Evolutionary conservation across 1,140 invertebrate genomes (phyloP), one percentile per base, ranked within the genome.

Genomic region (Platyura marginata): DNA sequence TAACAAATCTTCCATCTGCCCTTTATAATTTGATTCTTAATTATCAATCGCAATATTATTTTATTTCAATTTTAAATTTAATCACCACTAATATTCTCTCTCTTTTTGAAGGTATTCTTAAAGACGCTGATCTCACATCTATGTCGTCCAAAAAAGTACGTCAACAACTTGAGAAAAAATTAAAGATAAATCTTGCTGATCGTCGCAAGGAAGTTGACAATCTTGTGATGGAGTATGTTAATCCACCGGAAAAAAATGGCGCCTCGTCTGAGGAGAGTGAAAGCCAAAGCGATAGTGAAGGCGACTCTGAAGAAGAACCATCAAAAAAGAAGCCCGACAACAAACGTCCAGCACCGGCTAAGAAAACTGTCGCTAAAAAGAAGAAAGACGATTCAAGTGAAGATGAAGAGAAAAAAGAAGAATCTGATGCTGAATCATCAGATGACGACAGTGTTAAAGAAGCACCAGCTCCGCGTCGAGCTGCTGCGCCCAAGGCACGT

Each of bases 71-170:
- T n/a, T n/a, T n/a, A n/a, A n/a, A n/a, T n/a, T n/a, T n/a, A n/a
- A n/a, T n/a, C n/a, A n/a, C n/a, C n/a, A n/a, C n/a, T n/a, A n/a
- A n/a, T n/a, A n/a, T n/a, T n/a, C n/a, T n/a, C n/a, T 32, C 41
- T 46, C 50, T 48, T 52, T 48, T 52, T 53, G 21, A 58, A 91
- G 86, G 75, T 42, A 87, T 92, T 50, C 69, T 94, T 3, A 86
- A 91, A 65, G 78, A 79, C 65, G 86, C 87, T 4, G 82, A 92
- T 57, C 67, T 92, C 9, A 74, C 76, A 6, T 75, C 75, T 25
- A 81, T 83, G 50, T 87, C 87, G 10, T 79, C 85, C 1, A 94
- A 92, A 53, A 87, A 89, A 63, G 84, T 94, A n/a, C 75, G 88
- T 21, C 77, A 82, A 61, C 76, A 84, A 54, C 66, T 93, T 44